Evolutionary conservation across 2,113 vertebrate species (phyloP).

Genomic region (Andinoacara biseriatus): DNA sequence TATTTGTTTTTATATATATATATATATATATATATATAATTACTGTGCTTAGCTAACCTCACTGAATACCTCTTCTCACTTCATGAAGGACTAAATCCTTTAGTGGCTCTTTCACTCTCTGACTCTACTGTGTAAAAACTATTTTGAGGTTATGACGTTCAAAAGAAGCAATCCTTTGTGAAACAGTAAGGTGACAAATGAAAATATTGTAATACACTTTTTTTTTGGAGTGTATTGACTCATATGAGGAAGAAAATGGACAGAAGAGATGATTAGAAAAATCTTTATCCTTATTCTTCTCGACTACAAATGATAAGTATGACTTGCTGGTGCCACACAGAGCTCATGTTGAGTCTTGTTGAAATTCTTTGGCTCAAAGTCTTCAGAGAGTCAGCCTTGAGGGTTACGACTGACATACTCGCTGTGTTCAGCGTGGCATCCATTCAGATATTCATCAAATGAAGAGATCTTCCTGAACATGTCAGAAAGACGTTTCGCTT

Average conservation of each 20-base stretch:
- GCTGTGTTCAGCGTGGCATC: background rate
- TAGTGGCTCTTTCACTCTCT: background rate
- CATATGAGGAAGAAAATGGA: no score
- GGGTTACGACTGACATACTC: background rate
- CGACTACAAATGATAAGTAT: background rate
- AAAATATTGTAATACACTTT: background rate
- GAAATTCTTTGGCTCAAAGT: conserved; percentile 1
- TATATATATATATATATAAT: background rate
- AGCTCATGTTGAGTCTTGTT: background rate
- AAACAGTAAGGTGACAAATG: background rate
- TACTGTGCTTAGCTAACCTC: background rate
- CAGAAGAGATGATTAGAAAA: background rate
- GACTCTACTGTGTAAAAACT: background rate
- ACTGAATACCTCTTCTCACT: background rate
- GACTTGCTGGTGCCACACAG: background rate
- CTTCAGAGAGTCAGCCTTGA: background rate
- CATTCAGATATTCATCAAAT: background rate
- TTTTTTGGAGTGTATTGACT: no score
- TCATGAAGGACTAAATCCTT: background rate
- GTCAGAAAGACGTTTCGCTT: background rate
- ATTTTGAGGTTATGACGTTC: background rate
- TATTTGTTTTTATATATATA: background rate
- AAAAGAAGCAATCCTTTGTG: background rate
- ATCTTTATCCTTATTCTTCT: background rate
- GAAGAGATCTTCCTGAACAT: background rate